Base-by-base conservation (phyloP, 2,797 vertebrate genomes). In the Lemur catta region DNA sequence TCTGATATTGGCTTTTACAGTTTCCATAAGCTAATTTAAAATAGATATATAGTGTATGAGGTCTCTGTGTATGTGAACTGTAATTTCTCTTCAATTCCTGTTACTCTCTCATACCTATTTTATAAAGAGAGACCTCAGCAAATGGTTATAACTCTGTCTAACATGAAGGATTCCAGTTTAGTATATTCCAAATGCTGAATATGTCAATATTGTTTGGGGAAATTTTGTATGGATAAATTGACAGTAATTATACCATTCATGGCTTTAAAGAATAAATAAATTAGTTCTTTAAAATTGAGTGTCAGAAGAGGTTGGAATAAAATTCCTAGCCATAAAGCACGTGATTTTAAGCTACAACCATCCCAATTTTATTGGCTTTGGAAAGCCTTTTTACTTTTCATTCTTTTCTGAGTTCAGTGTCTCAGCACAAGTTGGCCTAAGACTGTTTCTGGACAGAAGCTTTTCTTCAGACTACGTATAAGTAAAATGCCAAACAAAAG, bases 201-300 rank as follows among this genome's bases (percentile, higher is more conserved):
- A 6, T 91, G 28, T 33, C 35, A 28, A 2, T 76, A 38, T 35
- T 89, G 57, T 79, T 84, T 85, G 48, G 28, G 55, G 7, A 13
- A 38, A 43, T 82, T 92, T 81, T 76, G 46, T 69, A 30, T 79
- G 52, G 93, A 55, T 78, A 61, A 84, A n/a, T 75, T 50, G 46
- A 67, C 50, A 57, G 7, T 82, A 74, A 85, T 81, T 91, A 0
- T 71, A 24, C 43, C 3, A 33, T 84, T 43, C 33, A 4, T 86
- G 46, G 41, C 50, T 84, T 24, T 94, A 46, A 69, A 52, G 28
- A 50, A 33, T 38, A 79, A 67, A 57, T 72, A 61, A 90, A 57
- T 87, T n/a, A 35, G n/a, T 96, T 93, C 43, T 92, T 89, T 93
- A 94, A 93, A 94, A 89, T 13, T 41, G 43, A 74, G 24, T 86